A percentile compares a stretch with the other conserved stretches of the same genome.
phyloP scores from a whole-genome alignment of 1,140 invertebrate species.

The Cyrtorhinus lividipennis region DNA sequence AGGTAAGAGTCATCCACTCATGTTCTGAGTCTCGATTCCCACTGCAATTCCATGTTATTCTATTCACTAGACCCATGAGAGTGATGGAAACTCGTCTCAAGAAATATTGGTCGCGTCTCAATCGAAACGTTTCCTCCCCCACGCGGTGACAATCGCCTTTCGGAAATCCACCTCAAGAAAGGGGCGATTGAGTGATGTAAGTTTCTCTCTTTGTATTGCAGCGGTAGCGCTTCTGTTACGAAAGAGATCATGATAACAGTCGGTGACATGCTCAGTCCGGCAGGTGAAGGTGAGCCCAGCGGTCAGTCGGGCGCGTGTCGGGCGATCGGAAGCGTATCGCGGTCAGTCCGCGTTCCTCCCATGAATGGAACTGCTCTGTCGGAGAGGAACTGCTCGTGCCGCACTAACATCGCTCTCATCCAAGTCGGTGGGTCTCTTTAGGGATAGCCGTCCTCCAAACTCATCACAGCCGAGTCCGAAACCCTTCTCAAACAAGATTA shows the following conservation, averaged over 20 bases:
- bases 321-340: background rate
- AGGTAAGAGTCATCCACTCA: too few species aligned
- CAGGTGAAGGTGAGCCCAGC: background rate
- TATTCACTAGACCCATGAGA: too few species aligned
- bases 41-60: too few species aligned
- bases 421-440: background rate
- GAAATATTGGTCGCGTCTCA: too few species aligned
- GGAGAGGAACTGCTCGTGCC: background rate
- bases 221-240: slow-evolving; percentile 2
- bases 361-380: background rate
- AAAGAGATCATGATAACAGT: background rate
- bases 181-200: background rate
- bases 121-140: too few species aligned
- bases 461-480: too few species aligned
- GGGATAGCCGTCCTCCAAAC: too few species aligned
- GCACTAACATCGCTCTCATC: background rate
- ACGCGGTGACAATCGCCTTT: too few species aligned
- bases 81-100: too few species aligned
- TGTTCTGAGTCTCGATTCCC: too few species aligned
- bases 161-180: too few species aligned
- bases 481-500: too few species aligned
- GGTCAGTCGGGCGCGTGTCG: slow-evolving; percentile 3
- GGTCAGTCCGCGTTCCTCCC: background rate
- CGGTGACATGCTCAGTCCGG: background rate
- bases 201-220: background rate